A percentile compares a stretch with the other conserved stretches of the same genome.
Evolutionary conservation across 2,797 vertebrate genomes (phyloP).

Genomic region (Botia kubotai): DNA sequence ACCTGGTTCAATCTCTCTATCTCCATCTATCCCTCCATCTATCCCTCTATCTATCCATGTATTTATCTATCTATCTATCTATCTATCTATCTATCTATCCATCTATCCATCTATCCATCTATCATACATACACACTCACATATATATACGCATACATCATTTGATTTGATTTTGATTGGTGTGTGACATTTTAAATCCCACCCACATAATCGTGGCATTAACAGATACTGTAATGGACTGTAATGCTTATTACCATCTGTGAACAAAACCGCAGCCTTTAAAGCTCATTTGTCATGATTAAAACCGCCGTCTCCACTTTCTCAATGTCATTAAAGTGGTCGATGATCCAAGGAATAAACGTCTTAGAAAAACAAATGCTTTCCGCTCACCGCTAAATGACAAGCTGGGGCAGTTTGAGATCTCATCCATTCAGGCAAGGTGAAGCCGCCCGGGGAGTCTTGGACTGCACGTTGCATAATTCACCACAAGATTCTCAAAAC

Average conservation of each 20-base stretch:
- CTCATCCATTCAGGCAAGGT: constrained; percentile 61
- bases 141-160: too few species aligned
- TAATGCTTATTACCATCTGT: neutral
- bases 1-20: too few species aligned
- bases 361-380: constrained; percentile 35
- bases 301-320: constrained; percentile 19
- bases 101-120: too few species aligned
- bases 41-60: too few species aligned
- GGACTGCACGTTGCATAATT: constrained; percentile 60
- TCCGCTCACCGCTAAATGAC: constrained; percentile 30
- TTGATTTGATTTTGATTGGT: neutral
- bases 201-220: neutral
- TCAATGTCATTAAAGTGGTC: constrained; percentile 20
- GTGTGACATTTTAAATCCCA: neutral
- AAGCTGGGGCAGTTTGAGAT: constrained; percentile 45
- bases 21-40: too few species aligned
- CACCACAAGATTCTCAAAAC: constrained; percentile 56
- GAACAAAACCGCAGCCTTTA: constrained; percentile 2
- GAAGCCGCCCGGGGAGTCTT: constrained; percentile 55
- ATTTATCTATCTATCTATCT: too few species aligned
- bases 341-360: neutral
- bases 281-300: constrained; percentile 8
- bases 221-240: neutral
- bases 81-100: too few species aligned
- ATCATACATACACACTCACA: too few species aligned